Evolutionary conservation across 2,113 vertebrate genomes (phyloP).

Genomic region (Gadus macrocephalus): DNA sequence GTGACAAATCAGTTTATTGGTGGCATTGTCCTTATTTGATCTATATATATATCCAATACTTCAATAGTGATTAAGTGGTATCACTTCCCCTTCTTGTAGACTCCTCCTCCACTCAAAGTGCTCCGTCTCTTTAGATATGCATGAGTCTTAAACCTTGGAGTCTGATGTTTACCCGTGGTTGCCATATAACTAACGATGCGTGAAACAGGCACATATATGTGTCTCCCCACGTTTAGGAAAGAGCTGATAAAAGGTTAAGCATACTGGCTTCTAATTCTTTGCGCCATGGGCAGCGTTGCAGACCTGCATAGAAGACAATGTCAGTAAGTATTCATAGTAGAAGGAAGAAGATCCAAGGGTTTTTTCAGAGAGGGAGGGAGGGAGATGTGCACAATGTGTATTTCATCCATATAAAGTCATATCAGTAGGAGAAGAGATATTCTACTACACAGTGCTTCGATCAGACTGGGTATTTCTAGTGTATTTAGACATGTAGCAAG

Average conservation of each 20-base stretch:
- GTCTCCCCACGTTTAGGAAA: too few relatives aligned
- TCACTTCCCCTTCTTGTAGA: slow-evolving; percentile 9
- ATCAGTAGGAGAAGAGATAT: too few relatives aligned
- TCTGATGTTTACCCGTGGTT: slow-evolving; percentile 9
- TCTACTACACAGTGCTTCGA: too few relatives aligned
- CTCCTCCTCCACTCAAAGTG: neutral
- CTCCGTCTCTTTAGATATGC: slow-evolving; percentile 5
- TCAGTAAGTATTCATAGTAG: neutral
- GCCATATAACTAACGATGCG: neutral
- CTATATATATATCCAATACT: neutral
- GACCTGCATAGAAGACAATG: too few relatives aligned
- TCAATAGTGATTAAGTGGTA: neutral
- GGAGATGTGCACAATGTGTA: slow-evolving; percentile 3
- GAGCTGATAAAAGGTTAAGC: too few relatives aligned
- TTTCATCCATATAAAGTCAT: slow-evolving; percentile 1
- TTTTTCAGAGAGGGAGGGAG: neutral
- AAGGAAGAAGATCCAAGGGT: neutral
- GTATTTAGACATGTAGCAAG: too few relatives aligned
- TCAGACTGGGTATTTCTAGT: too few relatives aligned
- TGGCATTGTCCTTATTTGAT: too few relatives aligned
- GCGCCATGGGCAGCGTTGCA: too few relatives aligned
- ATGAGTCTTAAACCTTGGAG: neutral
- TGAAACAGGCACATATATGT: neutral
- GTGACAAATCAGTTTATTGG: too few relatives aligned
- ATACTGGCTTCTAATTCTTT: too few relatives aligned